Evolutionary conservation across 2,888 invertebrate genomes (phyloP).

Genomic region (Sinodicranocentrus sp.): DNA sequence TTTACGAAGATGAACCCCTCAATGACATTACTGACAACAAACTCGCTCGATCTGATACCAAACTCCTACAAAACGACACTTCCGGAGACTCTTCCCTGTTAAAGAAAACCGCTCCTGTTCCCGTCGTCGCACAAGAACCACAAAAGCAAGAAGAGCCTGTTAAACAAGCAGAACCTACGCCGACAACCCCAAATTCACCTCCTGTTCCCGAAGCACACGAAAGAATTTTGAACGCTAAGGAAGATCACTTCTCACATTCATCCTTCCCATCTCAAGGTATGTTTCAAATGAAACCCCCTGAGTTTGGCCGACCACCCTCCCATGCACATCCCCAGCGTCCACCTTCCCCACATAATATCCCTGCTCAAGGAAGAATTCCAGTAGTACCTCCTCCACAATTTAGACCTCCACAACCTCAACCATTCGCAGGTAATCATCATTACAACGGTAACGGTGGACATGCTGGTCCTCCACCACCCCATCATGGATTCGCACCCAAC

Average conservation of each 20-base stretch:
- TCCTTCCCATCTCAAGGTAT: conserved; percentile 32
- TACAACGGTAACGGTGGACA: conserved; percentile 33
- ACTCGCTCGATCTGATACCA: conserved; percentile 39
- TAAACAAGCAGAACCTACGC: neutral
- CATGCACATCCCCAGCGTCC: conserved; percentile 21
- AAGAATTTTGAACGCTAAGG: conserved; percentile 30
- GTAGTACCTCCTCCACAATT: conserved; percentile 12
- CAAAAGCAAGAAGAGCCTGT: neutral
- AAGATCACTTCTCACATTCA: neutral
- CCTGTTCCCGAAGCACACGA: conserved; percentile 8
- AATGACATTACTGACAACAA: conserved; percentile 52
- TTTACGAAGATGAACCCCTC: conserved; percentile 54
- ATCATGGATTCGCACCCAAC: neutral
- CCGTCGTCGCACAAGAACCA: neutral
- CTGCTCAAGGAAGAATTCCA: conserved; percentile 41
- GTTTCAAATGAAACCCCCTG: conserved; percentile 61
- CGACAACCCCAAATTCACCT: neutral
- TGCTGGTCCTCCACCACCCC: conserved; percentile 35
- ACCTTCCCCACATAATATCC: conserved; percentile 24
- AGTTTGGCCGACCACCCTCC: conserved; percentile 43
- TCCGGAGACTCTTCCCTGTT: neutral
- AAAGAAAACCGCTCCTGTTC: conserved; percentile 47
- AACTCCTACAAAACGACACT: conserved; percentile 30
- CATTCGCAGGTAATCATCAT: neutral
- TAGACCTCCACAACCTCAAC: conserved; percentile 12